These are phyloP conservation scores for Papilio polytes DNA, from an alignment of 1,140 invertebrate species.

Conservation along the genomic window DNA sequence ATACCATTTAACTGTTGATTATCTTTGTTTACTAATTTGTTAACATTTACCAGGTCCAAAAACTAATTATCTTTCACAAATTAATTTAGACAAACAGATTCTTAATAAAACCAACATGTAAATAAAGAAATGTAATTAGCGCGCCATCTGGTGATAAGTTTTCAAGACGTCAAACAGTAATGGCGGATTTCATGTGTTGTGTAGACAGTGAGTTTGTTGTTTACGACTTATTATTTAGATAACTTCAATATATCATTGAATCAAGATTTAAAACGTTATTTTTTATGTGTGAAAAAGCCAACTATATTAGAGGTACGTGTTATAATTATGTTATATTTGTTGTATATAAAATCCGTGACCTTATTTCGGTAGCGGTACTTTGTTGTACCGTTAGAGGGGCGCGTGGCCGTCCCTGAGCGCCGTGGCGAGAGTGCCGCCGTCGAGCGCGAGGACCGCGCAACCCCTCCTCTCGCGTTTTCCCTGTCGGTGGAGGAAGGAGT, in stretches of 20 bases:
- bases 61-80: conserved; percentile 35
- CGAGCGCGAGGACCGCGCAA: conserved; percentile 74
- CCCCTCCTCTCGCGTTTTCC: conserved; percentile 82
- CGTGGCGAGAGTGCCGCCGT: conserved; percentile 70
- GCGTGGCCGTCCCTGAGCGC: conserved; percentile 76
- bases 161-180: conserved; percentile 71
- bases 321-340: conserved; percentile 55
- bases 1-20: neutral
- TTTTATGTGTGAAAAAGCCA: conserved; percentile 40
- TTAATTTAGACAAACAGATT: conserved; percentile 23
- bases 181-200: conserved; percentile 81
- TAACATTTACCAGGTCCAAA: neutral
- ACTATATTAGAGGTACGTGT: conserved; percentile 56
- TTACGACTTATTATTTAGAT: conserved; percentile 57
- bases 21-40: neutral
- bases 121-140: conserved; percentile 48
- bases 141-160: conserved; percentile 72
- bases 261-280: conserved; percentile 32
- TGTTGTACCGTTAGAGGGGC: conserved; percentile 76
- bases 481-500: conserved; percentile 79
- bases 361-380: conserved; percentile 81
- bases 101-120: neutral
- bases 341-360: conserved; percentile 79
- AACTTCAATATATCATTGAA: conserved; percentile 46
- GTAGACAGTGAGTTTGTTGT: conserved; percentile 65